Base-by-base conservation (phyloP, 2,888 invertebrate genomes). In the Notodonta dromedarius region DNA sequence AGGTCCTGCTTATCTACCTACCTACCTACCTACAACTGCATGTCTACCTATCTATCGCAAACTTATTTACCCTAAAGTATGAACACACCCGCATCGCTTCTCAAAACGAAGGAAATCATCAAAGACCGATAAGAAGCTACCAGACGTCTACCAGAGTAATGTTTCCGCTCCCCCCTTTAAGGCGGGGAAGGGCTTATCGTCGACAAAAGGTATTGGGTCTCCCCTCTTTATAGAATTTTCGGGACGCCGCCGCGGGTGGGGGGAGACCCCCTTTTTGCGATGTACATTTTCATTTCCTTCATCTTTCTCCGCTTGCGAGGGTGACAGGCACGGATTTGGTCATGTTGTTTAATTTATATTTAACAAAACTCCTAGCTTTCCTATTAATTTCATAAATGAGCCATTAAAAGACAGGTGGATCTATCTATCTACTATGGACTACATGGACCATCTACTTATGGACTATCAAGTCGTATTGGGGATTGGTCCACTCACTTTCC, bases 251-350 rank as follows among this genome's bases (percentile, higher is more conserved):
- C 80, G 77, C 79, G 81, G 77, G 84, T 70, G 77, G 79, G 77
- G 74, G 73, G 74, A 62, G 64, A 57, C 88, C 91, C 91, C 93
- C 90, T 91, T 93, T 93, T 92, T 92, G 93, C 91, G 86, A 89
- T 90, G 93, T 91, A 92, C 93, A 91, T 91, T 93, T 93, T 93
- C 93, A 93, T 93, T 93, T 93, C 93, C 93, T 93, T 93, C 93
- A 93, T 93, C 93, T 93, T 93, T 93, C 91, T 88, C 91, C 87
- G 90, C 90, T 88, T 86, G 87, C 85, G 87, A 87, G 84, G 84
- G 70, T 56, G 66, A 35, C 82, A 79, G 89, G 80, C 80, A 60
- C 73, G 91, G 66, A 91, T 60, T 89, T 44, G 65, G 81, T 65
- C 14, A 44, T 44, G 35, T 2, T 0, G 5, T 6, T 58, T 59